Percentiles rank a stretch among this genome's conserved stretches.
Evolutionary conservation across 2,888 invertebrate species (phyloP).

Genomic region (Panzeria rudis): DNA sequence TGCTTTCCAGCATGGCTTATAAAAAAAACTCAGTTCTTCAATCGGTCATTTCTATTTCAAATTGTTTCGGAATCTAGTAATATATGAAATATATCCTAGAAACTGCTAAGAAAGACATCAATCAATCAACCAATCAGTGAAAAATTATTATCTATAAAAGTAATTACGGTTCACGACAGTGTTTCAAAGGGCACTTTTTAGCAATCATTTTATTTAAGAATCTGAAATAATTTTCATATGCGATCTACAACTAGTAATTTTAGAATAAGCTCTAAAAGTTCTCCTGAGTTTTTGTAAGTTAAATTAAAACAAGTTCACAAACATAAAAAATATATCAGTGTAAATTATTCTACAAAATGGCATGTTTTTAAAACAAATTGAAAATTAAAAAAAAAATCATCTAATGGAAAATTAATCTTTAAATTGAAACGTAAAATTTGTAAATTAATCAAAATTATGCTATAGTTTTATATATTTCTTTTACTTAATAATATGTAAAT

Average conservation of each 20-base stretch:
- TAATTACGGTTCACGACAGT: not conserved
- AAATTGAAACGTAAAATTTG: constrained; percentile 48
- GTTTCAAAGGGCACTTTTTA: not conserved
- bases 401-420: constrained; percentile 32
- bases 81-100: too few relatives aligned
- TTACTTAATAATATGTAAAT: constrained; percentile 46
- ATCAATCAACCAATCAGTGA: too few relatives aligned
- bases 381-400: constrained; percentile 23
- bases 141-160: too few relatives aligned
- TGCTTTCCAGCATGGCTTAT: too few relatives aligned
- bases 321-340: constrained; percentile 40
- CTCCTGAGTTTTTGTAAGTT: constrained; percentile 51
- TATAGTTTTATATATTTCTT: constrained; percentile 36
- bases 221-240: not conserved
- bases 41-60: not conserved
- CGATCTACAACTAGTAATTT: constrained; percentile 1
- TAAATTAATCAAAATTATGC: constrained; percentile 69
- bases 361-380: constrained; percentile 58
- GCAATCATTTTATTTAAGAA: not conserved
- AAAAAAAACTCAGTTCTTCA: not conserved
- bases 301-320: constrained; percentile 41
- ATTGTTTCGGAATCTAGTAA: too few relatives aligned
- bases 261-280: not conserved
- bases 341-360: constrained; percentile 52
- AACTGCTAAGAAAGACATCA: too few relatives aligned